A percentile compares a stretch with the other conserved stretches of the same genome.
These are phyloP conservation scores for Bombus sylvicola DNA, from an alignment of 1,140 invertebrate species.

Conservation along the genomic window DNA sequence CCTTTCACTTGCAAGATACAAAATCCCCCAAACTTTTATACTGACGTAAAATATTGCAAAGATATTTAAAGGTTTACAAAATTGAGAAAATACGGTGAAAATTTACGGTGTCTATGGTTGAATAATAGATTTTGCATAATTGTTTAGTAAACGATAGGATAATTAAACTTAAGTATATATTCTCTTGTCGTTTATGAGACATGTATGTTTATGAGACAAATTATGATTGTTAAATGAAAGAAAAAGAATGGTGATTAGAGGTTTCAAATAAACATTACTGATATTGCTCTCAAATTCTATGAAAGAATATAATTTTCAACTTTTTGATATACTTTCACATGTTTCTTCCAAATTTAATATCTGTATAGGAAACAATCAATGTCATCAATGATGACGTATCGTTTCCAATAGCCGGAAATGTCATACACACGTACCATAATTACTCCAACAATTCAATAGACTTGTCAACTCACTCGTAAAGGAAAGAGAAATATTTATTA, in stretches of 20 bases:
- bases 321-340: too few relatives aligned
- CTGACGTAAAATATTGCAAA: constrained; percentile 26
- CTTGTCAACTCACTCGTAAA: background rate
- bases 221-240: background rate
- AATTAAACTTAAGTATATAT: background rate
- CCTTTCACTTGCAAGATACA: constrained; percentile 64
- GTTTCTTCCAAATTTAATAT: background rate
- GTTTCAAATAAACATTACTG: too few relatives aligned
- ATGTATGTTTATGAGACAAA: background rate
- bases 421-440: constrained; percentile 48
- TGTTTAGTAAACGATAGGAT: background rate
- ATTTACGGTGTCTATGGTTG: background rate
- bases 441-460: constrained; percentile 23
- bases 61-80: background rate
- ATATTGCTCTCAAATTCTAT: too few relatives aligned
- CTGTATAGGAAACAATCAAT: constrained; percentile 11
- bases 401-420: constrained; percentile 47
- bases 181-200: background rate
- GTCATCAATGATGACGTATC: constrained; percentile 35
- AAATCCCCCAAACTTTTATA: constrained; percentile 36
- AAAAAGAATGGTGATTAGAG: background rate
- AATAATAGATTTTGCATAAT: background rate
- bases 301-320: background rate
- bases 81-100: background rate
- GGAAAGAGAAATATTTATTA: constrained; percentile 22